Evolutionary conservation across 2,113 vertebrate genomes (phyloP).

Genomic region (Strix aluco): DNA sequence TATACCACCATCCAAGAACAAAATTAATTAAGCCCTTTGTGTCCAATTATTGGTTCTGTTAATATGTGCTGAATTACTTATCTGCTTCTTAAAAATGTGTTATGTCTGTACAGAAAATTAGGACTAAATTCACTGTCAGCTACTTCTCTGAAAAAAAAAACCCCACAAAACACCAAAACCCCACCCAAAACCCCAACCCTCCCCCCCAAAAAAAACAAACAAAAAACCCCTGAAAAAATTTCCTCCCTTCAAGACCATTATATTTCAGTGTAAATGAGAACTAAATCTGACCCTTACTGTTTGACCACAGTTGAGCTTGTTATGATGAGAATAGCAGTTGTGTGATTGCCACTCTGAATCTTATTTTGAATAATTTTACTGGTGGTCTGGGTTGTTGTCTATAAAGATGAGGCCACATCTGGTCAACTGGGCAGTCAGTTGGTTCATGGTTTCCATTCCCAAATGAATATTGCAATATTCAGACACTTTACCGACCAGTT

Average conservation of each 20-base stretch:
- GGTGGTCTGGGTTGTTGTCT: conserved; percentile 37
- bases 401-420: conserved; percentile 61
- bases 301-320: background rate
- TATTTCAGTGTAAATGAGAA: background rate
- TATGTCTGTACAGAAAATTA: background rate
- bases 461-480: conserved; percentile 11
- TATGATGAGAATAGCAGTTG: conserved; percentile 44
- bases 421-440: conserved; percentile 7
- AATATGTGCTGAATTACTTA: background rate
- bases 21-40: conserved; percentile 16
- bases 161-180: background rate
- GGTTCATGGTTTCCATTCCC: conserved; percentile 35
- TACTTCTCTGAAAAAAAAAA: background rate
- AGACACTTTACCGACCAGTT: conserved; percentile 50
- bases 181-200: background rate
- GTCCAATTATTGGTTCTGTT: background rate
- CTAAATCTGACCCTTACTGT: background rate
- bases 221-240: background rate
- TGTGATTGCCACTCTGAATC: conserved; percentile 20
- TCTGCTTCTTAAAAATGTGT: background rate
- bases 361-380: conserved; percentile 63
- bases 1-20: background rate
- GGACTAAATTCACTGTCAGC: background rate
- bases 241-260: background rate
- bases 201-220: background rate